phyloP scores from a whole-genome alignment of 2,888 invertebrate genomes.

The Geotrupes spiniger region DNA sequence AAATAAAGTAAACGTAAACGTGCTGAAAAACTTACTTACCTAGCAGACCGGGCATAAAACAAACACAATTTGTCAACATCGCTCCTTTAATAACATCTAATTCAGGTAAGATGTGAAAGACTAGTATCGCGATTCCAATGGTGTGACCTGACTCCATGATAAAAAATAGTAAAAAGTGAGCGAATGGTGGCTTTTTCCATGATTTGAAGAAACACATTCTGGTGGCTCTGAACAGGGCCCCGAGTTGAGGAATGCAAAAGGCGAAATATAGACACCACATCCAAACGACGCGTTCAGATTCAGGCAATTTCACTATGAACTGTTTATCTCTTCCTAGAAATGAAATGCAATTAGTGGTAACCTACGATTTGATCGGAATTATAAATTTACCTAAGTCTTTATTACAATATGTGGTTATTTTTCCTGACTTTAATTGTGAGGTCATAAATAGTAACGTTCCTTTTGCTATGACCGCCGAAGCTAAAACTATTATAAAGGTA shows the following conservation, averaged over 20 bases:
- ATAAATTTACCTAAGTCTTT: slow-evolving; percentile 69
- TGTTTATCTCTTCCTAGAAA: slow-evolving; percentile 80
- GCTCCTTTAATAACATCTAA: slow-evolving; percentile 93
- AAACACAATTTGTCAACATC: slow-evolving; percentile 94
- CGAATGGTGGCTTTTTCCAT: slow-evolving; percentile 68
- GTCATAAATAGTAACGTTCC: slow-evolving; percentile 89
- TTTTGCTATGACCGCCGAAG: slow-evolving; percentile 83
- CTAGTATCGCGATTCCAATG: slow-evolving; percentile 80
- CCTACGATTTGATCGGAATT: too few species aligned
- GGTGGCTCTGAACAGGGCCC: slow-evolving; percentile 77
- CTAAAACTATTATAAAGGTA: slow-evolving; percentile 82
- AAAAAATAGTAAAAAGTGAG: slow-evolving; percentile 67
- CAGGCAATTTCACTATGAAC: slow-evolving; percentile 76
- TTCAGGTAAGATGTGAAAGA: slow-evolving; percentile 86
- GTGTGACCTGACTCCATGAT: slow-evolving; percentile 87
- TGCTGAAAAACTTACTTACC: slow-evolving; percentile 46
- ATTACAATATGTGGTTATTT: slow-evolving; percentile 78
- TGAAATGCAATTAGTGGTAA: background rate
- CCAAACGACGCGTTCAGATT: slow-evolving; percentile 86
- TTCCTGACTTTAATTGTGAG: slow-evolving; percentile 78
- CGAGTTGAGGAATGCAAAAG: slow-evolving; percentile 85
- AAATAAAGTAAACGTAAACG: background rate
- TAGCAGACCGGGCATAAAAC: slow-evolving; percentile 79
- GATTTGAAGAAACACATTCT: slow-evolving; percentile 91
- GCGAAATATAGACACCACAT: slow-evolving; percentile 89